Conservation (phyloP, 92 coral and sea anemone species). For the Epizoanthus illoricatus region DNA sequence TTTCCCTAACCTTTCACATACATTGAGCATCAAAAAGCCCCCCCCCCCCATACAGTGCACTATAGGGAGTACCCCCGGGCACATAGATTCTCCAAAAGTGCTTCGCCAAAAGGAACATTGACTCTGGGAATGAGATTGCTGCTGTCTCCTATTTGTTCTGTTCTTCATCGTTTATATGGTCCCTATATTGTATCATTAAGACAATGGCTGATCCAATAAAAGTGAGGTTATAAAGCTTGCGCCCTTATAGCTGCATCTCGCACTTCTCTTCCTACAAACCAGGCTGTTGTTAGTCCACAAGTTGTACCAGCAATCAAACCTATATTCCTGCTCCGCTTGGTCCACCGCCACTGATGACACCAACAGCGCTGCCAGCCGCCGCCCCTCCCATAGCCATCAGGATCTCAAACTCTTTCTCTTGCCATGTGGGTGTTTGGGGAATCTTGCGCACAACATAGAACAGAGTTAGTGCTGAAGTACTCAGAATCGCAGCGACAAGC, state of each 20-base stretch:
- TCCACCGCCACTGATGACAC: background rate
- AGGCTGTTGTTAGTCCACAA: background rate
- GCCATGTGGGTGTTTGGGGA: background rate
- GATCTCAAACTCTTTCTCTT: conserved; percentile 10
- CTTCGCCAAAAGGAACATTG: too few species aligned
- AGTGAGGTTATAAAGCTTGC: background rate
- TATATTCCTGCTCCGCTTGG: background rate
- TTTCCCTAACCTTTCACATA: too few species aligned
- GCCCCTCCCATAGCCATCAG: conserved; percentile 15
- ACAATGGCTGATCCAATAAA: background rate
- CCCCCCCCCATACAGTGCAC: too few species aligned
- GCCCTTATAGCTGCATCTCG: background rate
- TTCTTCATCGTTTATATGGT: too few species aligned
- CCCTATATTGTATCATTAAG: background rate
- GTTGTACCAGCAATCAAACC: background rate
- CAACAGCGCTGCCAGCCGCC: background rate
- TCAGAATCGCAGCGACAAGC: background rate
- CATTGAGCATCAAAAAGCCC: too few species aligned
- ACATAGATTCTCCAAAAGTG: too few species aligned
- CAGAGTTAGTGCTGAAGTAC: background rate
- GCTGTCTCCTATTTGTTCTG: too few species aligned
- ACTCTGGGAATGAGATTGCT: too few species aligned
- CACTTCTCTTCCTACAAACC: conserved; percentile 1
- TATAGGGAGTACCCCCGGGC: too few species aligned
- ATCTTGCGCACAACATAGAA: background rate